Base-by-base conservation (phyloP, 2,888 invertebrate species). In the Dastarcus helophoroides region DNA sequence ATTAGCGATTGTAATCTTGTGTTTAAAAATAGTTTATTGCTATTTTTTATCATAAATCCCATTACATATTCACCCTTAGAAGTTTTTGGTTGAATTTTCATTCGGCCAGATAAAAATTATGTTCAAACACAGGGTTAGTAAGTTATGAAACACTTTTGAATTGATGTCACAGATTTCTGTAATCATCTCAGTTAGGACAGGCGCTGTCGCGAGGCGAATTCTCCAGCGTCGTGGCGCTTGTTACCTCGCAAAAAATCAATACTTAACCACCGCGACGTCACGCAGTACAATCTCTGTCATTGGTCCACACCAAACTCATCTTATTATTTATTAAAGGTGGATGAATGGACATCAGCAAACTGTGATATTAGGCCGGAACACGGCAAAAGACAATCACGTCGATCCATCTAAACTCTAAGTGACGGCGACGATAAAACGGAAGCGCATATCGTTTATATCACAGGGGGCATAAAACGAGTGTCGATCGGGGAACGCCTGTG, bases 261-360 rank as follows among this genome's bases (percentile, higher is more conserved):
- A 68, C 19, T 41, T 47, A 51, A 56, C 54, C 49, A 54, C n/a
- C n/a, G 58, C 67, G 66, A 69, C 68, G 68, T 65, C 66, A 68
- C 60, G 53, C 42, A 47, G 47, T 50, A 51, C 50, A 51, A 53
- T 51, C 50, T 50, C 51, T 56, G 53, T 60, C 53, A 67, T 69
- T 69, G 67, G 68, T 56, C 55, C 50, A 52, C 55, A 55, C 52
- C 58, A 59, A 25, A 63, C 64, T 64, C 65, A 65, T 67, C 63
- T 62, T 56, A 64, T 67, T 66, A 67, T 64, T 67, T 67, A 67
- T 67, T 65, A 63, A 65, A 58, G 55, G 58, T 61, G 60, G 57
- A 62, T 61, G 61, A 63, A 63, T 63, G 63, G 60, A 54, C 54
- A 53, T 58, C 54, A 51, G 56, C 56, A 51, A 50, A 55, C 52